Evolutionary conservation across 2,113 vertebrate species (phyloP).

Genomic region (Chaetodon trifascialis): DNA sequence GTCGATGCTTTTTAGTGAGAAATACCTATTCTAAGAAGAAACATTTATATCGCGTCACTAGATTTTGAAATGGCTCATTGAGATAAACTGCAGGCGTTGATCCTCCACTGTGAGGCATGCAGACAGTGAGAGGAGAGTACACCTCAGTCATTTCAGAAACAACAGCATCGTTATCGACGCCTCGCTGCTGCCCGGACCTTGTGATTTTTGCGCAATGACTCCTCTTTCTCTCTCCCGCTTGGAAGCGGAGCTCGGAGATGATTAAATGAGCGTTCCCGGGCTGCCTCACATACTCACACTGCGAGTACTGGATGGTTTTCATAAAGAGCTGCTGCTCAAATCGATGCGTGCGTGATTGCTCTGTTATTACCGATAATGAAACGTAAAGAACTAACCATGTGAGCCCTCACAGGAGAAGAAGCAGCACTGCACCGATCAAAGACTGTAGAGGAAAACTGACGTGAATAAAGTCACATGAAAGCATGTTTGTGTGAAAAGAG

Average conservation of each 20-base stretch:
- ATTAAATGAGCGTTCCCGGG: constrained; percentile 60
- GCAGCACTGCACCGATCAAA: neutral
- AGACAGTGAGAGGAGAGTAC: neutral
- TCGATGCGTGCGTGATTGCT: constrained; percentile 65
- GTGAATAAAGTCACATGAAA: constrained; percentile 63
- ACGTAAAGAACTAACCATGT: constrained; percentile 53
- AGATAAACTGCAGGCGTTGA: constrained; percentile 18
- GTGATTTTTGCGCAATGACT: constrained; percentile 49
- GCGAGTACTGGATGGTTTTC: constrained; percentile 55
- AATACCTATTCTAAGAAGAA: neutral
- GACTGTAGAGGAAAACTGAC: neutral
- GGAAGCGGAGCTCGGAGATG: constrained; percentile 35
- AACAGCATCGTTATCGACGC: constrained; percentile 39
- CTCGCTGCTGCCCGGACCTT: constrained; percentile 15
- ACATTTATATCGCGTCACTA: neutral
- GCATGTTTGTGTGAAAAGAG: constrained; percentile 45
- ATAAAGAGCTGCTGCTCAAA: constrained; percentile 61
- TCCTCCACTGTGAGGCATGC: neutral
- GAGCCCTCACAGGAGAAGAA: constrained; percentile 35
- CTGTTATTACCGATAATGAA: constrained; percentile 69
- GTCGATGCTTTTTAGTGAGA: neutral
- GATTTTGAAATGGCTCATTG: constrained; percentile 21
- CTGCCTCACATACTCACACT: constrained; percentile 19
- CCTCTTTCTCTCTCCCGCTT: constrained; percentile 46
- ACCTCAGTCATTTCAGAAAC: constrained; percentile 52